These are phyloP conservation scores for Centropus bengalensis DNA, from an alignment of 2,113 vertebrate genomes.

Conservation along the genomic window DNA sequence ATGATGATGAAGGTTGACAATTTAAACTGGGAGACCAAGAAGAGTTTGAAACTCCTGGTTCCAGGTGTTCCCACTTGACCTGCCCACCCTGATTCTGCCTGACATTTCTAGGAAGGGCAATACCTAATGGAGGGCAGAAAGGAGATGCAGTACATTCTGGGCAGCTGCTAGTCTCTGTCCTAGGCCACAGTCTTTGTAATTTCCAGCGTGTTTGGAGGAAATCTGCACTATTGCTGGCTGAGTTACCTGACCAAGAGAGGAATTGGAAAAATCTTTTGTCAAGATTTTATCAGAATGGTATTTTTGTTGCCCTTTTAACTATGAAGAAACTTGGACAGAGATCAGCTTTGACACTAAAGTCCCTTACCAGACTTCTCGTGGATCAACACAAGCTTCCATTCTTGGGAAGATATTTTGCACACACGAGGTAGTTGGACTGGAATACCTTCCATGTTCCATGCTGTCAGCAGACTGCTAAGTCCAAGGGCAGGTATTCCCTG, in stretches of 20 bases:
- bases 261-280: not conserved
- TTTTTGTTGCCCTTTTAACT: not conserved
- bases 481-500: not conserved
- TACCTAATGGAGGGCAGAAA: not conserved
- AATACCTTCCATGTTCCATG: not conserved
- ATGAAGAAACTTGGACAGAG: not conserved
- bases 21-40: not conserved
- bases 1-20: not conserved
- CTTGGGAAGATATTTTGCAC: not conserved
- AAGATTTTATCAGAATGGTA: not conserved
- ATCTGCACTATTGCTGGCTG: not conserved
- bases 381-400: not conserved
- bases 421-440: fast-evolving
- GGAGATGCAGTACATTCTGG: not conserved
- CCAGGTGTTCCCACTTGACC: not conserved
- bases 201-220: not conserved
- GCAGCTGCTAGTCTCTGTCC: not conserved
- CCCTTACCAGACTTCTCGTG: not conserved
- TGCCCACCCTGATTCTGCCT: not conserved
- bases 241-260: not conserved
- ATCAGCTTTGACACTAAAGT: not conserved
- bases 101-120: not conserved
- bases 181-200: not conserved
- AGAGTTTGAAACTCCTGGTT: not conserved
- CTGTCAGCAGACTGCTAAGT: not conserved